phyloP scores from a whole-genome alignment of 2,113 vertebrate species.

The Laticauda laticaudata region DNA sequence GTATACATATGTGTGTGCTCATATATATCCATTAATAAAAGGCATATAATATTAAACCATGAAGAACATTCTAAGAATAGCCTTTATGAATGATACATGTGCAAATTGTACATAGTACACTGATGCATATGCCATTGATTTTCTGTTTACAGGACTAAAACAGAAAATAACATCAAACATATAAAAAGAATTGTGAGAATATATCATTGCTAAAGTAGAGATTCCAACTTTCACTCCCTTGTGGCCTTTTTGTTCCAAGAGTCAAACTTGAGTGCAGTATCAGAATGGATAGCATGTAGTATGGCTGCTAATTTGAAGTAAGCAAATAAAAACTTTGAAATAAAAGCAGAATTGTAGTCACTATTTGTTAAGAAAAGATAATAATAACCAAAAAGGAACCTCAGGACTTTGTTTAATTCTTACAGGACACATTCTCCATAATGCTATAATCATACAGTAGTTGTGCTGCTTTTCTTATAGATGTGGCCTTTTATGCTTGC shows the following conservation, averaged over 20 bases:
- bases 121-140: not conserved
- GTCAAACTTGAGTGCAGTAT: not conserved
- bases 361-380: not conserved
- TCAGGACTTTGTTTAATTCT: not conserved
- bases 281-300: not conserved
- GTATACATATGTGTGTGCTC: not conserved
- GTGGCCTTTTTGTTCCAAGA: not conserved
- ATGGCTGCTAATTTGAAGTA: not conserved
- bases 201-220: not conserved
- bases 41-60: not conserved
- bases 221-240: not conserved
- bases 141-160: not conserved
- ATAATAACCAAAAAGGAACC: not conserved
- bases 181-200: not conserved
- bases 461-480: not conserved
- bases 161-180: not conserved
- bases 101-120: not conserved
- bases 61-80: not conserved
- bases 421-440: not conserved
- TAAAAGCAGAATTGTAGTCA: not conserved
- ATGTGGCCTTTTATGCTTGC: not conserved
- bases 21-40: not conserved
- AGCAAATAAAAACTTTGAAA: not conserved
- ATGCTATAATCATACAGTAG: not conserved
- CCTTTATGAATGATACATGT: not conserved